phyloP scores from a whole-genome alignment of 2,888 invertebrate genomes.

The Ichneumoninae sp. region DNA sequence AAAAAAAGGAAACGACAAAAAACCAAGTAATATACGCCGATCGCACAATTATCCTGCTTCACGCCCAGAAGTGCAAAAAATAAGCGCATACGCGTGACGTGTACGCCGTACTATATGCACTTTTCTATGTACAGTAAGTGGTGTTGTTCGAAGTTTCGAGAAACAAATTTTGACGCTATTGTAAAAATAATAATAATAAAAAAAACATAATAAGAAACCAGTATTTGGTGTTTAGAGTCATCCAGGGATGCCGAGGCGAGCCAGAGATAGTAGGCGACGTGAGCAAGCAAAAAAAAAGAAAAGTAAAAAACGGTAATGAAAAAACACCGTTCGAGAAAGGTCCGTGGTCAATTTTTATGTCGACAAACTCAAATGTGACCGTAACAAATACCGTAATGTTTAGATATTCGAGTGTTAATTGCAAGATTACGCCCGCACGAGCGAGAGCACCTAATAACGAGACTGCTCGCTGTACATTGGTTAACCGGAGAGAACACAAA shows the following conservation, averaged over 20 bases:
- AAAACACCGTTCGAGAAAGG: conserved; percentile 40
- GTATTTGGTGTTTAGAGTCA: conserved; percentile 55
- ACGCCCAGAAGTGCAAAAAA: conserved; percentile 60
- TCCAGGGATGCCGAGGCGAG: conserved; percentile 22
- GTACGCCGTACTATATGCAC: conserved; percentile 58
- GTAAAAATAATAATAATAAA: conserved; percentile 15
- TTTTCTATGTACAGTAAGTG: conserved; percentile 62
- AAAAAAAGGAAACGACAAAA: conserved; percentile 46
- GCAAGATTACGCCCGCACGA: background rate
- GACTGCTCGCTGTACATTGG: conserved; percentile 49
- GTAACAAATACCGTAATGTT: conserved; percentile 38
- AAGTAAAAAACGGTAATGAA: conserved; percentile 20
- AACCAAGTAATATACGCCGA: conserved; percentile 60
- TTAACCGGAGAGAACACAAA: conserved; percentile 24
- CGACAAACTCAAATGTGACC: conserved; percentile 63
- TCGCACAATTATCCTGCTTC: conserved; percentile 67
- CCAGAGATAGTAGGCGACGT: background rate
- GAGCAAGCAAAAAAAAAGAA: conserved; percentile 20
- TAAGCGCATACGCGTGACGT: conserved; percentile 49
- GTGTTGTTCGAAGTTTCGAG: conserved; percentile 48
- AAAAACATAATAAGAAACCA: conserved; percentile 17
- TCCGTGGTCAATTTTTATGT: conserved; percentile 54
- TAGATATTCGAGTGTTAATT: conserved; percentile 50
- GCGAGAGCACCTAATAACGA: conserved; percentile 18
- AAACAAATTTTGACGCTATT: conserved; percentile 37